Conservation (phyloP, 2,888 invertebrate genomes). For the Noctua janthina region DNA sequence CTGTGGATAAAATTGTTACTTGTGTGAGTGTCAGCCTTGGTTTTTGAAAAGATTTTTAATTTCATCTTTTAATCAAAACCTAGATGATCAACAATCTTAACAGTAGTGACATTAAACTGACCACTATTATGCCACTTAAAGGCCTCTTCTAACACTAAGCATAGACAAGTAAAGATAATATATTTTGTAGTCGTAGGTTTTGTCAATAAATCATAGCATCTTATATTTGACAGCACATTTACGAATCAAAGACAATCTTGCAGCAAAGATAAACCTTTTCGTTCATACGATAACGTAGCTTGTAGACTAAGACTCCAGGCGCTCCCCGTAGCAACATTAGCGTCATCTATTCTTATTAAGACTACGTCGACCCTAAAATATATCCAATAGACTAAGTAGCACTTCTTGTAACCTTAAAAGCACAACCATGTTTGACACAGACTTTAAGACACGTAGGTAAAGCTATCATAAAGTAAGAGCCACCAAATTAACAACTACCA, state of each 20-base stretch:
- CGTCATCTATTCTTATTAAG: conserved; percentile 13
- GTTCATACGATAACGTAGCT: too few relatives aligned
- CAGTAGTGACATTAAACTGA: not conserved
- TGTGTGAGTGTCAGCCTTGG: not conserved
- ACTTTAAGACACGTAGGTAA: not conserved
- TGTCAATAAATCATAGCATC: not conserved
- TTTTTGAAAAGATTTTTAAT: not conserved
- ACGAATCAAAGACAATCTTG: not conserved
- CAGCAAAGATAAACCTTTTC: not conserved
- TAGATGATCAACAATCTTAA: not conserved
- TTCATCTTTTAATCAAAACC: not conserved
- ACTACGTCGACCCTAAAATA: not conserved
- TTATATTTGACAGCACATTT: not conserved
- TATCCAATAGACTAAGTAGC: conserved; percentile 1
- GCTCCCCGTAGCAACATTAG: not conserved
- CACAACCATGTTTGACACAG: conserved; percentile 20
- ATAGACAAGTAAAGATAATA: not conserved
- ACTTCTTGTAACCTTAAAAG: conserved; percentile 32
- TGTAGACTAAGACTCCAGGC: not conserved
- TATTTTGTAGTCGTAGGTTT: too few relatives aligned
- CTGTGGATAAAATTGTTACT: conserved; percentile 24
- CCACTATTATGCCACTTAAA: not conserved
- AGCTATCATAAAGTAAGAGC: conserved; percentile 6
- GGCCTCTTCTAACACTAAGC: not conserved
- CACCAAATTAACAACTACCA: not conserved